Evolutionary conservation across 2,113 vertebrate species (phyloP).

Genomic region (Andinoacara biseriatus): DNA sequence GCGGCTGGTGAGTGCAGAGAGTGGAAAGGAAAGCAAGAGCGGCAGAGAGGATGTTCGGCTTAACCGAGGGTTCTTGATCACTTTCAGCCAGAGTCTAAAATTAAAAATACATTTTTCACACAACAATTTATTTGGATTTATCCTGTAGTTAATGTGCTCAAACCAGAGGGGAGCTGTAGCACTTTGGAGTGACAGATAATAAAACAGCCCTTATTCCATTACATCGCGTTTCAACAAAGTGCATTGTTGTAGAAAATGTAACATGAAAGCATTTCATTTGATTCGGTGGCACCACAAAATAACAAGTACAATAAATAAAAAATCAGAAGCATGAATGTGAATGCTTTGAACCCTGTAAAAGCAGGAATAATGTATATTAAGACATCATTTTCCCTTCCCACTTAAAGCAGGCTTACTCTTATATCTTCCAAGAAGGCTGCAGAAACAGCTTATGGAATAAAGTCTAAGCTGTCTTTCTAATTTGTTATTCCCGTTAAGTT

Average conservation of each 20-base stretch:
- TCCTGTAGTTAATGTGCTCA: neutral
- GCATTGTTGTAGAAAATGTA: neutral
- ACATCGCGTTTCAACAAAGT: neutral
- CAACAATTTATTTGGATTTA: conserved; percentile 25
- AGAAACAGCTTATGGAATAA: conserved; percentile 34
- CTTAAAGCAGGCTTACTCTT: conserved; percentile 1
- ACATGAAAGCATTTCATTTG: conserved; percentile 12
- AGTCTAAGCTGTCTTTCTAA: conserved; percentile 17
- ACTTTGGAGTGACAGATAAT: neutral
- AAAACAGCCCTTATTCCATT: neutral
- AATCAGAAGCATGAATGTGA: neutral
- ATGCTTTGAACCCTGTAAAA: conserved; percentile 7
- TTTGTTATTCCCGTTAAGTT: neutral
- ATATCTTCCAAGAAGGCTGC: conserved; percentile 13
- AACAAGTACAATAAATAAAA: neutral
- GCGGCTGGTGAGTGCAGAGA: conserved; percentile 28
- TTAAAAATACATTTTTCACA: conserved; percentile 38
- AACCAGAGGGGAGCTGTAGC: conserved; percentile 8
- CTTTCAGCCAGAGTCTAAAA: conserved; percentile 28
- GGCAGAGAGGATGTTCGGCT: conserved; percentile 34
- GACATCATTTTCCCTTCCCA: conserved; percentile 13
- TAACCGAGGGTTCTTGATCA: conserved; percentile 44
- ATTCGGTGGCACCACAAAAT: neutral
- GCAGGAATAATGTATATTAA: conserved; percentile 17
- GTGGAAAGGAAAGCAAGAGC: conserved; percentile 29